Evolutionary conservation across 2,888 invertebrate species (phyloP).

Genomic region (Rhorus exstirpatorius): DNA sequence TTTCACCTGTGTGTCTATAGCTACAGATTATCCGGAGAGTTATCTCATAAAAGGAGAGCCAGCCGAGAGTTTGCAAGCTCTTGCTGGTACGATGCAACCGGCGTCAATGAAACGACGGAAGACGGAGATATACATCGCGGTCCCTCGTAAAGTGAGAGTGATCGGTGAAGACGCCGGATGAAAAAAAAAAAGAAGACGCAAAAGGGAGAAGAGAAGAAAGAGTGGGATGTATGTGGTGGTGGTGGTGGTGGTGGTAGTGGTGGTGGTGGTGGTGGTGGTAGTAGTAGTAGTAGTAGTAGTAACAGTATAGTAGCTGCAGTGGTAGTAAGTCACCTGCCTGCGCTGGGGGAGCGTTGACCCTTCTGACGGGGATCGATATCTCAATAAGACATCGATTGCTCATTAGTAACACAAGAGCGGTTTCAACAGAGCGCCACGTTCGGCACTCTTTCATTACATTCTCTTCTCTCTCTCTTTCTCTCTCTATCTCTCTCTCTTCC

Average conservation of each 20-base stretch:
- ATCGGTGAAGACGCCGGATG: conserved; percentile 40
- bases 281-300: too few species aligned
- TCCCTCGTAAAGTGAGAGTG: conserved; percentile 40
- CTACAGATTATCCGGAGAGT: not conserved
- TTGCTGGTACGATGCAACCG: not conserved
- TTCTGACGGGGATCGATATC: conserved; percentile 73
- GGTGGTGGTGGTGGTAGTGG: conserved; percentile 13
- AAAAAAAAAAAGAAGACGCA: not conserved
- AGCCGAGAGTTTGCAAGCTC: not conserved
- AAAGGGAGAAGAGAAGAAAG: conserved; percentile 1
- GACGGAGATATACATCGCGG: conserved; percentile 3
- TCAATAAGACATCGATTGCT: conserved; percentile 80
- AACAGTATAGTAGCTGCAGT: too few species aligned
- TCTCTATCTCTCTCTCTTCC: too few species aligned
- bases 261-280: conserved; percentile 8
- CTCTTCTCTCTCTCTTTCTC: conserved; percentile 27
- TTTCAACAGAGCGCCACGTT: conserved; percentile 45
- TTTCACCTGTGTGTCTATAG: not conserved
- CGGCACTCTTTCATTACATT: conserved; percentile 56
- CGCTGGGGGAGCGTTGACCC: conserved; percentile 55
- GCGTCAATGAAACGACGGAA: conserved; percentile 8
- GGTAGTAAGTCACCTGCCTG: conserved; percentile 51
- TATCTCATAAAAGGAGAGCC: not conserved
- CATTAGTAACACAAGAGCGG: conserved; percentile 71
- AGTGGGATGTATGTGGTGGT: conserved; percentile 4